Conservation (phyloP, 2,113 vertebrate species). For the Talpa occidentalis region DNA sequence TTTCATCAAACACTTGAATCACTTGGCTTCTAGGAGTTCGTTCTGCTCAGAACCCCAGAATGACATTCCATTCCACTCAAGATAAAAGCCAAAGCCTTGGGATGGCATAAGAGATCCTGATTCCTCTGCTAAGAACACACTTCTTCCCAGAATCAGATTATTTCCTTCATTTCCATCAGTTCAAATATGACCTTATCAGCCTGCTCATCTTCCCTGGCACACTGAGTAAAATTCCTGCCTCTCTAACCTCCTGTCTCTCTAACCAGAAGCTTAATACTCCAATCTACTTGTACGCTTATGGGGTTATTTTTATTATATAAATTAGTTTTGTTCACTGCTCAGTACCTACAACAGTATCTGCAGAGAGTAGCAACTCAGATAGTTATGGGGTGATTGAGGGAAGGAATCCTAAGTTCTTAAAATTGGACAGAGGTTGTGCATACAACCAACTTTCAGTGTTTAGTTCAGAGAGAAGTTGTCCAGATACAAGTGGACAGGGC, state of each 20-base stretch:
- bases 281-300: neutral
- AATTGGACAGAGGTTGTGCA: neutral
- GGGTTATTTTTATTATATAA: neutral
- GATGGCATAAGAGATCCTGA: neutral
- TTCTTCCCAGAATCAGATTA: neutral
- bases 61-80: neutral
- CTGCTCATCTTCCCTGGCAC: neutral
- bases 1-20: neutral
- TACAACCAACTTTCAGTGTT: neutral
- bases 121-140: neutral
- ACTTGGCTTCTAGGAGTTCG: neutral
- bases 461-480: neutral
- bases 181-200: neutral
- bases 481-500: neutral
- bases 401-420: slow-evolving; percentile 4
- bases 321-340: neutral
- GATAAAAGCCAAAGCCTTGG: neutral
- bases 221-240: neutral
- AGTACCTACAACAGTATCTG: neutral
- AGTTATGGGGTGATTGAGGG: neutral
- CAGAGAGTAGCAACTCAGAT: neutral
- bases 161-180: neutral
- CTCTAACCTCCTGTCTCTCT: neutral
- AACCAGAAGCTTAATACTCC: neutral
- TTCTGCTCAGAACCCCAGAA: neutral